Percentiles rank a stretch among this genome's conserved stretches.
phyloP scores from a whole-genome alignment of 2,113 vertebrate species.

The Gobiocypris rarus region DNA sequence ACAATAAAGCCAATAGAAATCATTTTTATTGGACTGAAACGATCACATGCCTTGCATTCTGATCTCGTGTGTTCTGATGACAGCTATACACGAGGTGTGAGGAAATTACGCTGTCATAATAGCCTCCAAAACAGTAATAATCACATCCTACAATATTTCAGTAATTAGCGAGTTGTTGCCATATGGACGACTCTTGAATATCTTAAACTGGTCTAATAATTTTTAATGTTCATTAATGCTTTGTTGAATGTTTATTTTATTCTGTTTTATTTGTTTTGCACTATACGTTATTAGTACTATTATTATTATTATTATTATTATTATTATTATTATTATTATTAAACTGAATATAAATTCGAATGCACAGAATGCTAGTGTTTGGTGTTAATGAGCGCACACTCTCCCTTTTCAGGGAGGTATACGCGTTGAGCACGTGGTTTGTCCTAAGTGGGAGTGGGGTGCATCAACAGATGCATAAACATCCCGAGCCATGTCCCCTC shows the following conservation, averaged over 20 bases:
- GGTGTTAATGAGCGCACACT: conserved; percentile 60
- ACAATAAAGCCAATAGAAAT: background rate
- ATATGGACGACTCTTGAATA: background rate
- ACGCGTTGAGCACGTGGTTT: conserved; percentile 59
- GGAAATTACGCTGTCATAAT: background rate
- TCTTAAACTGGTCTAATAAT: background rate
- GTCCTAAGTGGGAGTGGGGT: conserved; percentile 69
- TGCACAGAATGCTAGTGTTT: conserved; percentile 37
- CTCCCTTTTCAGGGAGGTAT: conserved; percentile 64
- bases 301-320: conserved; percentile 20
- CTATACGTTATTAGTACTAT: background rate
- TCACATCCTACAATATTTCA: background rate
- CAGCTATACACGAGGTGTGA: conserved; percentile 11
- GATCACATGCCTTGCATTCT: background rate
- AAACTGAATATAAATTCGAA: conserved; percentile 35
- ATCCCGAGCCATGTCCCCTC: conserved; percentile 67
- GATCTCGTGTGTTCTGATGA: conserved; percentile 1
- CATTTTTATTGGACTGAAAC: background rate
- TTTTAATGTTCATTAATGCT: background rate
- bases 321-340: conserved; percentile 13
- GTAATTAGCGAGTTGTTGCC: background rate
- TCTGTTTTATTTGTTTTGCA: background rate
- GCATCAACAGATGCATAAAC: conserved; percentile 74
- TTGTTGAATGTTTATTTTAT: background rate
- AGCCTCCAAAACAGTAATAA: background rate